These are phyloP conservation scores for Thecophora atra DNA, from an alignment of 2,888 invertebrate species.

Conservation along the genomic window DNA sequence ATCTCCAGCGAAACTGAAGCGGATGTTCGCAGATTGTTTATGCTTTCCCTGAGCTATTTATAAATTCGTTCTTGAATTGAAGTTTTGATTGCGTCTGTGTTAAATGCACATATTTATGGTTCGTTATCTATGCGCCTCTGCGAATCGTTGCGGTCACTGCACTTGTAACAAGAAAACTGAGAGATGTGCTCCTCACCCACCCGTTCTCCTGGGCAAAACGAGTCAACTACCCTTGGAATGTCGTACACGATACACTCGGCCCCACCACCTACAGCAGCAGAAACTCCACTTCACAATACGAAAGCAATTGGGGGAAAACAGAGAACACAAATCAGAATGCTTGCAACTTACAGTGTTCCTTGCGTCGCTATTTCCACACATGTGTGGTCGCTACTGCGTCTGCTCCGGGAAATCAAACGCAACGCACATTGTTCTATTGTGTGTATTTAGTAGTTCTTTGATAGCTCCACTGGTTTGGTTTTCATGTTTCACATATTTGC, in stretches of 20 bases:
- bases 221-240: not conserved
- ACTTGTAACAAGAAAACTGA: conserved; percentile 1
- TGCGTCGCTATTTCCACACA: not conserved
- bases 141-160: not conserved
- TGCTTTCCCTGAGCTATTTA: not conserved
- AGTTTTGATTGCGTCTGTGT: not conserved
- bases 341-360: not conserved
- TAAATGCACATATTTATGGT: not conserved
- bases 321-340: conserved; percentile 1
- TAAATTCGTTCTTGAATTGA: not conserved
- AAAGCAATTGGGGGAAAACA: not conserved
- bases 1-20: not conserved
- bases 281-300: not conserved
- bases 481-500: too few relatives aligned
- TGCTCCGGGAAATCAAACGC: conserved; percentile 33
- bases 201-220: not conserved
- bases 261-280: not conserved
- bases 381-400: conserved; percentile 16
- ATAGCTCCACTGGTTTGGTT: too few relatives aligned
- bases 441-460: too few relatives aligned
- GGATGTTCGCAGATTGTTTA: not conserved
- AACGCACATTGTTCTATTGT: not conserved
- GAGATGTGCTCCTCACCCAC: not conserved
- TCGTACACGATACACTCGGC: not conserved
- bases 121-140: too few relatives aligned